Percentiles rank a stretch among this genome's conserved stretches.
These are phyloP conservation scores for Scaptodrosophila lebanonensis DNA, from an alignment of 1,140 invertebrate genomes.

Conservation along the genomic window DNA sequence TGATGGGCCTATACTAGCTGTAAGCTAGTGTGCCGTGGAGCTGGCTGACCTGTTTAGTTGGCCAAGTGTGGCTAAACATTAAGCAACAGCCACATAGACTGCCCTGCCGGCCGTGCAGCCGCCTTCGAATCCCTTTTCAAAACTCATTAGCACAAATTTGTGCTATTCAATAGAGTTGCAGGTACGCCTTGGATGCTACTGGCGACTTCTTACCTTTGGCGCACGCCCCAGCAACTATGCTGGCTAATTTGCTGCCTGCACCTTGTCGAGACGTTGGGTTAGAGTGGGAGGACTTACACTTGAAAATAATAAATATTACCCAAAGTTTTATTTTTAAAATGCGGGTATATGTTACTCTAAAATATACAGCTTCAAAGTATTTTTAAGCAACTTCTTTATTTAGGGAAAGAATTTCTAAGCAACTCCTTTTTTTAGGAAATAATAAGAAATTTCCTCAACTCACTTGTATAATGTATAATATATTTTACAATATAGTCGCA, in stretches of 20 bases:
- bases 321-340: too few species aligned
- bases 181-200: not conserved
- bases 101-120: constrained; percentile 6
- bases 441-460: too few species aligned
- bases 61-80: constrained; percentile 43
- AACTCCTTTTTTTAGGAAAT: too few species aligned
- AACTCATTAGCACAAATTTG: constrained; percentile 75
- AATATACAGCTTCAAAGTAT: too few species aligned
- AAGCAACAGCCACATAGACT: constrained; percentile 51
- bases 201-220: constrained; percentile 8
- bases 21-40: constrained; percentile 11
- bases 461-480: too few species aligned
- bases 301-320: too few species aligned
- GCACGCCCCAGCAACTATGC: constrained; percentile 26
- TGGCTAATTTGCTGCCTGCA: constrained; percentile 37
- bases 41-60: constrained; percentile 48
- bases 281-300: not conserved
- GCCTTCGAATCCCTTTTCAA: constrained; percentile 66
- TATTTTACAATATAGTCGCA: too few species aligned
- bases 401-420: too few species aligned
- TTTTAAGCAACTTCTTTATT: too few species aligned
- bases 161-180: constrained; percentile 53
- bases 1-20: too few species aligned
- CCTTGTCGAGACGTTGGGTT: not conserved
- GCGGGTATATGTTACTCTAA: too few species aligned